Base-by-base conservation (phyloP, 1,140 invertebrate genomes). In the Bombus sibiricus region DNA sequence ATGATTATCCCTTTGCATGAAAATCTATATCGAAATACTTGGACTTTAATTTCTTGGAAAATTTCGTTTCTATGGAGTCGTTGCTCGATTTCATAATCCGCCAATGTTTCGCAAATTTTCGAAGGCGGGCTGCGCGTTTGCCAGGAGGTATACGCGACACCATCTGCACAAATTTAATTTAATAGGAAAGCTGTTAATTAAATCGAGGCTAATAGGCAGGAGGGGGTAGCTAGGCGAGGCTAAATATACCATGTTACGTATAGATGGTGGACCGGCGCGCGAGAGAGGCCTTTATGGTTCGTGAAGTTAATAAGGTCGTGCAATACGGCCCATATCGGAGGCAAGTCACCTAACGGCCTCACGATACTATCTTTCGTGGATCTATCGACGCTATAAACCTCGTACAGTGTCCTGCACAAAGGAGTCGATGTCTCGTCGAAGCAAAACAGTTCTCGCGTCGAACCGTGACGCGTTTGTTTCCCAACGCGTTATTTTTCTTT, bases 141-240 rank as follows among this genome's bases (percentile, higher is more conserved):
- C 28, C 39, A 53, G n/a, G 28, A 47, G 69, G 4, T 37, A 32
- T 28, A 66, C 37, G 34, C 73, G 74, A 39, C 53, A 43, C 74
- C 39, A 71, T 32, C 66, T 64, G 68, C 15, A 39, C 59, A 69
- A 77, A 89, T 88, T 86, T 74, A 73, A 88, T 89, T 66, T 85
- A 85, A 89, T 85, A 85, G 83, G 78, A 88, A 89, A 88, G 74
- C 53, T 85, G 88, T 85, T 89, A 89, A 89, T 89, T 88, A 85
- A 89, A 62, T 71, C 59, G 73, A n/a, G 64, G 64, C 53, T 85
- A 78, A 69, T 86, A 80, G 62, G 47, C n/a, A 57, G 18, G 5
- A 47, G 74, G 59, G 68, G 59, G 72, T 74, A 41, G n/a, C 32
- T 8, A 64, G 59, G 62, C 62, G 39, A 57, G 32, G 39, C 66